phyloP scores from a whole-genome alignment of 1,140 invertebrate species.

The Neodiprion fabricii region DNA sequence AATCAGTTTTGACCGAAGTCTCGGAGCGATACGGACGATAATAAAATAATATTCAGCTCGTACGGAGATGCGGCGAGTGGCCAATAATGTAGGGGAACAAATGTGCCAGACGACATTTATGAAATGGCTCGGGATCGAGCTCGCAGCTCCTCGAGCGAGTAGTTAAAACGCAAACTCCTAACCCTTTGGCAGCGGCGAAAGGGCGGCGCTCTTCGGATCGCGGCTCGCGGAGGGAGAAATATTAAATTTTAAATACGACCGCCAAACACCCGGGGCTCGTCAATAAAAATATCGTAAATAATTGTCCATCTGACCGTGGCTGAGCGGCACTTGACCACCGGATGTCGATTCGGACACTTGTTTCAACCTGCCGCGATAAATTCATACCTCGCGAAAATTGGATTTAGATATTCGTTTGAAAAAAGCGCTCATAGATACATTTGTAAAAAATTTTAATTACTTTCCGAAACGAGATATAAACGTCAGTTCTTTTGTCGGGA shows the following conservation, averaged over 20 bases:
- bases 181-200: constrained; percentile 33
- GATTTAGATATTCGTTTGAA: no score
- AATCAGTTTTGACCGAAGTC: neutral
- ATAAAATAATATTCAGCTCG: constrained; percentile 48
- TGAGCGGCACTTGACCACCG: no score
- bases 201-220: constrained; percentile 29
- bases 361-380: no score
- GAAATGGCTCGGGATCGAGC: constrained; percentile 40
- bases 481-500: no score
- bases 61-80: constrained; percentile 30
- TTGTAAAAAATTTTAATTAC: no score
- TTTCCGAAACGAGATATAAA: no score
- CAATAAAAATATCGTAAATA: constrained; percentile 53
- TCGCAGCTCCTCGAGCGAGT: constrained; percentile 28
- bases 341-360: no score
- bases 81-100: constrained; percentile 52
- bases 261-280: constrained; percentile 38
- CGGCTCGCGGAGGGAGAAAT: constrained; percentile 12
- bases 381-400: no score
- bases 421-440: no score
- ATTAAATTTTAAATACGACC: constrained; percentile 58
- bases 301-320: neutral
- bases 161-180: constrained; percentile 45
- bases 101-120: constrained; percentile 58
- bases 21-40: constrained; percentile 35